Evolutionary conservation across 2,888 invertebrate genomes (phyloP).

Genomic region (Conchocele bisecta): DNA sequence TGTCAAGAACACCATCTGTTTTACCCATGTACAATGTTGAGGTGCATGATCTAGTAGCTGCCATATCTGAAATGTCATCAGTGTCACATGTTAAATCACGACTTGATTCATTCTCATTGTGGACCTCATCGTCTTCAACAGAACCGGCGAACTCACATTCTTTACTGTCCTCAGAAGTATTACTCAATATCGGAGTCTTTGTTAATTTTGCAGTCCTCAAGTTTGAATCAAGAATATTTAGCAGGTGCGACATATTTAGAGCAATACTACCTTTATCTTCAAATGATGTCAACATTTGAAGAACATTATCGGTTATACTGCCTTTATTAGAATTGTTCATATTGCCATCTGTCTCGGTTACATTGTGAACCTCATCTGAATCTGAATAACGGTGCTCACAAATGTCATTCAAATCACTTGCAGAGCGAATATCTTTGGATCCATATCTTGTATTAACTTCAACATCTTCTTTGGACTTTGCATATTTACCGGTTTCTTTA

Average conservation of each 20-base stretch:
- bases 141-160: no score
- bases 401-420: neutral
- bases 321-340: slow-evolving; percentile 13
- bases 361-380: neutral
- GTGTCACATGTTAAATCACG: no score
- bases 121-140: no score
- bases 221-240: slow-evolving; percentile 50
- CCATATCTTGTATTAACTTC: neutral
- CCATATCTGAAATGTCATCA: no score
- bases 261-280: slow-evolving; percentile 56
- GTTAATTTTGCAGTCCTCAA: no score
- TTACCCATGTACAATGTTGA: no score
- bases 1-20: no score
- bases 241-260: slow-evolving; percentile 48
- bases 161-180: no score
- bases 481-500: neutral
- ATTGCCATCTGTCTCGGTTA: neutral
- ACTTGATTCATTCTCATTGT: no score
- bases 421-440: neutral
- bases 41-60: no score
- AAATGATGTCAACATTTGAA: slow-evolving; percentile 51
- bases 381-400: slow-evolving; percentile 1
- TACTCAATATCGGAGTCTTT: no score
- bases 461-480: neutral
- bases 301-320: slow-evolving; percentile 46